Evolutionary conservation across 1,140 invertebrate genomes (phyloP).

Genomic region (Drosophila bifasciata): DNA sequence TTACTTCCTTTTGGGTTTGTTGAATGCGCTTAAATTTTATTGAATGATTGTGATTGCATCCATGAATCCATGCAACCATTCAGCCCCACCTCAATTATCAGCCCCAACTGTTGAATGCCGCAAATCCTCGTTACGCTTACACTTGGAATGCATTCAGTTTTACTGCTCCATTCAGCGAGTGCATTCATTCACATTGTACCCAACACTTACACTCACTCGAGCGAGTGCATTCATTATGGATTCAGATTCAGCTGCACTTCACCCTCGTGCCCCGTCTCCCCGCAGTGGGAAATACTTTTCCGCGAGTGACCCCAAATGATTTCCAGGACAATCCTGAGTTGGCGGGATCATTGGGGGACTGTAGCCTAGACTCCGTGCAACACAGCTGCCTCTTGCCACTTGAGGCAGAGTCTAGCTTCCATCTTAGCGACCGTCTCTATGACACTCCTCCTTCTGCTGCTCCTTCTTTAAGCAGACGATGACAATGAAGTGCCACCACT

Average conservation of each 20-base stretch:
- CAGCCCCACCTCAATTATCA: no score
- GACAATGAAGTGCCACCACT: slow-evolving; percentile 47
- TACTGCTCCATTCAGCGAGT: no score
- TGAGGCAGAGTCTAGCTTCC: slow-evolving; percentile 23
- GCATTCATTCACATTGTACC: no score
- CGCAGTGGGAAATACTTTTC: slow-evolving; percentile 13
- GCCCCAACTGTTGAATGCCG: no score
- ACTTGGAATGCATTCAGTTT: no score
- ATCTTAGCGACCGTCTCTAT: no score
- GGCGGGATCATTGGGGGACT: slow-evolving; percentile 32
- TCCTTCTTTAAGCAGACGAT: slow-evolving; percentile 26
- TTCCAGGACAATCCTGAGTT: slow-evolving; percentile 33
- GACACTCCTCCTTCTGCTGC: not conserved
- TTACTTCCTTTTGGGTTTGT: not conserved
- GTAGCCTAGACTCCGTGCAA: slow-evolving; percentile 32
- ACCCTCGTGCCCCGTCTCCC: not conserved
- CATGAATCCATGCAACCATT: no score
- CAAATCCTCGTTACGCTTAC: no score
- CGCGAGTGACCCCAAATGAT: slow-evolving; percentile 50
- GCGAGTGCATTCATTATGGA: slow-evolving; percentile 50
- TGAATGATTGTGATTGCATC: no score
- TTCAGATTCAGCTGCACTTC: slow-evolving; percentile 23
- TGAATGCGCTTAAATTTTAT: not conserved
- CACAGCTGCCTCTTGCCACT: slow-evolving; percentile 54
- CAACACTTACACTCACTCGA: slow-evolving; percentile 15